Percentiles rank a stretch among this genome's conserved stretches.
Conservation (phyloP, 2,113 vertebrate species). For the Psettodes erumei region DNA sequence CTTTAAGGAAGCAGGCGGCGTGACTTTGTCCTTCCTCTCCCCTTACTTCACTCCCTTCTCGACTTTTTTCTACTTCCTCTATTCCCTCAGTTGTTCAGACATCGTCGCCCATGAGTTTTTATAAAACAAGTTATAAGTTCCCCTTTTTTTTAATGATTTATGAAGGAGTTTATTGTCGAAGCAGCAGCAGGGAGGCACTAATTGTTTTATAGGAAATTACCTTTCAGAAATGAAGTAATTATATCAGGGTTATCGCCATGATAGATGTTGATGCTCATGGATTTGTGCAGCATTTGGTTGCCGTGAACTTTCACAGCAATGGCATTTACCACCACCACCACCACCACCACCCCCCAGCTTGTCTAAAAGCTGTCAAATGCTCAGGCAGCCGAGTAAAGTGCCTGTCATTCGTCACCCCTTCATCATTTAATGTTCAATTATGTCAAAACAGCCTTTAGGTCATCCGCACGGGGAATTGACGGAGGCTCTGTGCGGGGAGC, state of each 20-base stretch:
- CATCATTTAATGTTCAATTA: conserved; percentile 79
- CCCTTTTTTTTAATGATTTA: conserved; percentile 3
- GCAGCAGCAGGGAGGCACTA: background rate
- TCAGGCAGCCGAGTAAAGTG: conserved; percentile 58
- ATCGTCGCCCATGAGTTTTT: conserved; percentile 1
- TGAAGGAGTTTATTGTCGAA: background rate
- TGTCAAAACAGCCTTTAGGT: conserved; percentile 77
- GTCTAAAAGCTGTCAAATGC: conserved; percentile 67
- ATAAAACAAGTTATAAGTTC: too few relatives aligned
- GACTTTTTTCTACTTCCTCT: conserved; percentile 1
- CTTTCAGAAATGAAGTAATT: conserved; percentile 33
- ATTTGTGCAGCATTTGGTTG: conserved; percentile 14
- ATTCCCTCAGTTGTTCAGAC: conserved; percentile 18
- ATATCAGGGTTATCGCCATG: conserved; percentile 24
- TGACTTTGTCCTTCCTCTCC: conserved; percentile 5
- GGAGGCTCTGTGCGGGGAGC: conserved; percentile 58
- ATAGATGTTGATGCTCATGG: conserved; percentile 2
- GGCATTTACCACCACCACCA: conserved; percentile 33
- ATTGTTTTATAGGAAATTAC: conserved; percentile 3
- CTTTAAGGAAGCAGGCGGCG: conserved; percentile 25
- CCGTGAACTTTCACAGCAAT: conserved; percentile 42
- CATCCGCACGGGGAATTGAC: conserved; percentile 67
- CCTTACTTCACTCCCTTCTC: background rate
- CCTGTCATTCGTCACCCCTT: conserved; percentile 71
- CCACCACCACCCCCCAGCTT: conserved; percentile 39